Evolutionary conservation across 1,140 invertebrate genomes (phyloP).

Genomic region (Trichomalopsis sarcophagae): DNA sequence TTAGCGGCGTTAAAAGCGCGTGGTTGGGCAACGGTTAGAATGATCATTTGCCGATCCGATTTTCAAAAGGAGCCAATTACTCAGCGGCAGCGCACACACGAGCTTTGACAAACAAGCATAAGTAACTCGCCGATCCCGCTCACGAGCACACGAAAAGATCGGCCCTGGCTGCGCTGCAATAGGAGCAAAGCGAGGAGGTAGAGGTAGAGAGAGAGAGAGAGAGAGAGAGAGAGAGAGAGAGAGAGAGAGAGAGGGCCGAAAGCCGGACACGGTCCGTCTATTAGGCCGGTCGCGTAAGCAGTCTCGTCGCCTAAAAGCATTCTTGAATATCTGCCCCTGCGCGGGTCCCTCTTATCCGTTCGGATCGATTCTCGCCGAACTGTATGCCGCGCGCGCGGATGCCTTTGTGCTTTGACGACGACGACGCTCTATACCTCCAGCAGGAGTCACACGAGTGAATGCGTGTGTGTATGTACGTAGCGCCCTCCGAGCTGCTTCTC

Average conservation of each 20-base stretch:
- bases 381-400: background rate
- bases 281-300: constrained; percentile 54
- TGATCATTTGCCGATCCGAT: too few relatives aligned
- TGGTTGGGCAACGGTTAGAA: background rate
- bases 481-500: background rate
- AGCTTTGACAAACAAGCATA: background rate
- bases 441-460: background rate
- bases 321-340: constrained; percentile 63
- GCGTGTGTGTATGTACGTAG: background rate
- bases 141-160: background rate
- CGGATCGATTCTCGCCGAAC: constrained; percentile 58
- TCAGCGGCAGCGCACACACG: background rate
- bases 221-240: constrained; percentile 14
- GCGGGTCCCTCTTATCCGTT: constrained; percentile 59
- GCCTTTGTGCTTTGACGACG: constrained; percentile 15
- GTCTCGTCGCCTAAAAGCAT: constrained; percentile 67
- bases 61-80: background rate
- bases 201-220: constrained; percentile 8
- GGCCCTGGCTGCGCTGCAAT: background rate
- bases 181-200: background rate
- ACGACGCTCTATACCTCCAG: background rate
- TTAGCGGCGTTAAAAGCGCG: background rate
- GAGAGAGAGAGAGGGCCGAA: constrained; percentile 22
- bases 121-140: background rate
- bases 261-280: constrained; percentile 63